These are phyloP conservation scores for Calliopsis andreniformis DNA, from an alignment of 1,140 invertebrate genomes.

Conservation along the genomic window DNA sequence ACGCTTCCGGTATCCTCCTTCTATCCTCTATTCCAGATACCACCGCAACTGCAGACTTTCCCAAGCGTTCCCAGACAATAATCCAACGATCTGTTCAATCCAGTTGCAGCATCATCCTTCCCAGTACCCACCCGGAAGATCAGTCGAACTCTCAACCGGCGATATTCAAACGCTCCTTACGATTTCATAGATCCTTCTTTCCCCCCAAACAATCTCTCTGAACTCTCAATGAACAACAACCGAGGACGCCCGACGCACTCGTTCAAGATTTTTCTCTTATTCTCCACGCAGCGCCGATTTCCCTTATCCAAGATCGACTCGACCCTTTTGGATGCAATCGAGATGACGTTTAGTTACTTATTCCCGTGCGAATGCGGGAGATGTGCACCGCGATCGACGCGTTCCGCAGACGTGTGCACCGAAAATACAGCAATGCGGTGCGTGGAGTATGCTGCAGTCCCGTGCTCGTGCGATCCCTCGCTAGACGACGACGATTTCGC, in stretches of 20 bases:
- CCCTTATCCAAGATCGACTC: not conserved
- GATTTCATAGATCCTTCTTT: not conserved
- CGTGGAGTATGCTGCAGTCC: conserved; percentile 51
- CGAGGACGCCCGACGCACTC: too few relatives aligned
- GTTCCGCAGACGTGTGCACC: not conserved
- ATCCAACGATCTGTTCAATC: too few relatives aligned
- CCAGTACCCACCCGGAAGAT: not conserved
- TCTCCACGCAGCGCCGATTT: conserved; percentile 2
- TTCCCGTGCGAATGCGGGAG: not conserved
- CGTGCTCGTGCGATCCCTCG: conserved; percentile 67
- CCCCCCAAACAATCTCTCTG: too few relatives aligned
- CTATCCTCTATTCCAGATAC: too few relatives aligned
- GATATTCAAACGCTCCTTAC: not conserved
- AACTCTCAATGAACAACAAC: too few relatives aligned
- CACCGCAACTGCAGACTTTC: too few relatives aligned
- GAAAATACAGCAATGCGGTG: conserved; percentile 75
- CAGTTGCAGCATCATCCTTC: conserved; percentile 29
- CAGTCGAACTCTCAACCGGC: not conserved
- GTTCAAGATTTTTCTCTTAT: not conserved
- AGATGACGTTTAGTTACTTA: not conserved
- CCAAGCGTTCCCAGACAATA: conserved; percentile 21
- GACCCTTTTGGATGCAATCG: not conserved
- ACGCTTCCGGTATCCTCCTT: conserved; percentile 40
- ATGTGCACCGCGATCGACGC: not conserved
- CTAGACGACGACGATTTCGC: conserved; percentile 60